Conservation (phyloP, 2,113 vertebrate species). For the Aptenodytes forsteri region DNA sequence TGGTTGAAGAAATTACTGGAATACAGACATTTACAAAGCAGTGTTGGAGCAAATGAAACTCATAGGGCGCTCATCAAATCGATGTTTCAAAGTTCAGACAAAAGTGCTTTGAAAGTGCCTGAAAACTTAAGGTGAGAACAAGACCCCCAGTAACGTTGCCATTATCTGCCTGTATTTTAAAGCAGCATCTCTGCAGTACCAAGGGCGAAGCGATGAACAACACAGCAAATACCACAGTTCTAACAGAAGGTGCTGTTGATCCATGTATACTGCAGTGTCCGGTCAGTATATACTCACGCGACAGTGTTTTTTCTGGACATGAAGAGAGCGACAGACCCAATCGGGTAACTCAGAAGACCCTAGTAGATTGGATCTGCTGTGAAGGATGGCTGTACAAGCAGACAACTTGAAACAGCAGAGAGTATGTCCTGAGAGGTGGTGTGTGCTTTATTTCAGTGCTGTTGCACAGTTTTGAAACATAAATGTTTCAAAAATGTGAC, state of each 20-base stretch:
- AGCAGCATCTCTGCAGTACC: background rate
- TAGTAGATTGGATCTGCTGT: background rate
- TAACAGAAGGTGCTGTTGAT: background rate
- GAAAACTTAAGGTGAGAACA: background rate
- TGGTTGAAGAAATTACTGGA: background rate
- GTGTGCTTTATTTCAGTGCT: background rate
- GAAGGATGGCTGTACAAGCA: background rate
- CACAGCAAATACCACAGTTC: background rate
- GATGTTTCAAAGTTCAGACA: background rate
- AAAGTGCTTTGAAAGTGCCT: background rate
- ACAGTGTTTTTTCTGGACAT: fast-evolving
- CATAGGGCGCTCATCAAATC: fast-evolving
- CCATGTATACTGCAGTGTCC: fast-evolving
- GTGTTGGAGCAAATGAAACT: background rate
- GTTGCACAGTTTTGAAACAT: background rate
- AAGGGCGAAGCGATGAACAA: background rate
- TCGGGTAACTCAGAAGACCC: background rate
- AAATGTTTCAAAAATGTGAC: background rate
- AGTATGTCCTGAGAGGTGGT: fast-evolving
- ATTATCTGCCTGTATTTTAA: background rate
- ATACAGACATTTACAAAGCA: background rate
- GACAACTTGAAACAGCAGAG: background rate
- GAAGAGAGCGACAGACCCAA: background rate
- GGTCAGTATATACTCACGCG: fast-evolving
- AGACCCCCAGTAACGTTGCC: background rate